These are phyloP conservation scores for Philopotamus ludificatus DNA, from an alignment of 1,140 invertebrate genomes.

Conservation along the genomic window DNA sequence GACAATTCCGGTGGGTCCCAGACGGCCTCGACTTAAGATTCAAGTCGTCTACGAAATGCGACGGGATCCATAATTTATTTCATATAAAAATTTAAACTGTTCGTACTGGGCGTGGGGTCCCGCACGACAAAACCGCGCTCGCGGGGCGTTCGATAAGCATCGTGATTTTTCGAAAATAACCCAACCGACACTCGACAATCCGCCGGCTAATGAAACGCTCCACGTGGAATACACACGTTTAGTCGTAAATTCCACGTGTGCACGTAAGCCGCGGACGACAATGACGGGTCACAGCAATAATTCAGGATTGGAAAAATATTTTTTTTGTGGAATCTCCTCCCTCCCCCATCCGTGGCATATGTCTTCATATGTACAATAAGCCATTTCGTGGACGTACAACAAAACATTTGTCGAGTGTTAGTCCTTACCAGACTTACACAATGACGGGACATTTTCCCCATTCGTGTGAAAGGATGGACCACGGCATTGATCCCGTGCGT, in stretches of 20 bases:
- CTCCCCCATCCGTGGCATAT: neutral
- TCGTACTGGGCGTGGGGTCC: too few relatives aligned
- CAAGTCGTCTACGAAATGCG: too few relatives aligned
- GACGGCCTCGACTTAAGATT: too few relatives aligned
- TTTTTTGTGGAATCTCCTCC: neutral
- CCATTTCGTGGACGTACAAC: conserved; percentile 28
- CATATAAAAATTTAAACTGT: too few relatives aligned
- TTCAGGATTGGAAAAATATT: conserved; percentile 26
- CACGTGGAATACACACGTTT: conserved; percentile 2
- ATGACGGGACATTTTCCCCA: conserved; percentile 35
- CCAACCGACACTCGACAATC: too few relatives aligned
- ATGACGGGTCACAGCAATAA: conserved; percentile 13
- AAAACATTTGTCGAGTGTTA: conserved; percentile 39
- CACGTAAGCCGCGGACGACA: conserved; percentile 17
- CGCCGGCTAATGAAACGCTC: too few relatives aligned
- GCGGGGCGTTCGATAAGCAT: too few relatives aligned
- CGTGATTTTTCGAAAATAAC: too few relatives aligned
- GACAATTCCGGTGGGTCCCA: too few relatives aligned
- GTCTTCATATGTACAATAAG: conserved; percentile 15
- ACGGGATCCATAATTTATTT: too few relatives aligned
- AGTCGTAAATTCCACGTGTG: conserved; percentile 19
- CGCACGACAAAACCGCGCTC: too few relatives aligned
- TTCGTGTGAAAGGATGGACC: neutral
- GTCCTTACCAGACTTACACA: conserved; percentile 34
- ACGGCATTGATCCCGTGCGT: too few relatives aligned